Evolutionary conservation across 2,113 vertebrate genomes (phyloP).

Genomic region (Passer domesticus): DNA sequence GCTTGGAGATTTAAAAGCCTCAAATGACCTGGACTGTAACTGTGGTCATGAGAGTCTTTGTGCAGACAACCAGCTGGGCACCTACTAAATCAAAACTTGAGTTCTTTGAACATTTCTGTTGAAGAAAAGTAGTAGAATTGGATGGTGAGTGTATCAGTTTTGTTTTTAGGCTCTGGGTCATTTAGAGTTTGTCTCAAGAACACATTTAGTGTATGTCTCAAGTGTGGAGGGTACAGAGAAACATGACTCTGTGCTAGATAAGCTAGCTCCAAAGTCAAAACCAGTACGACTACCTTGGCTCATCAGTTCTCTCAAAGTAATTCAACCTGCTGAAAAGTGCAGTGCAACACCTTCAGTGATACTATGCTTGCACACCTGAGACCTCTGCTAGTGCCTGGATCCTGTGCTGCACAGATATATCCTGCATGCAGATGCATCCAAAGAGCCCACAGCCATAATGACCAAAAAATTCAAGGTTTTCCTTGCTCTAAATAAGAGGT

Average conservation of each 20-base stretch:
- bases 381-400: neutral
- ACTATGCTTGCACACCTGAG: neutral
- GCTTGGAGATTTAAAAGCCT: neutral
- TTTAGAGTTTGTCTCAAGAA: neutral
- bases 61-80: neutral
- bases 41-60: neutral
- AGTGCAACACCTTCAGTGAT: neutral
- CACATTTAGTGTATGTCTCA: neutral
- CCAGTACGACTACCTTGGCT: neutral
- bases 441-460: neutral
- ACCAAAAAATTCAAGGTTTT: neutral
- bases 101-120: neutral
- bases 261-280: neutral
- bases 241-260: neutral
- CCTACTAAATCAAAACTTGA: neutral
- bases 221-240: neutral
- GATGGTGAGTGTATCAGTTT: neutral
- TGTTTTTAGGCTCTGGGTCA: neutral
- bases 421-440: neutral
- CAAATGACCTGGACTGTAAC: neutral
- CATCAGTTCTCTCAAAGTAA: neutral
- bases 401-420: neutral
- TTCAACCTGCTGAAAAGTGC: neutral
- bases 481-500: neutral
- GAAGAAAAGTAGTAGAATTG: neutral